phyloP scores from a whole-genome alignment of 2,888 invertebrate species.

The Hemaris fuciformis region DNA sequence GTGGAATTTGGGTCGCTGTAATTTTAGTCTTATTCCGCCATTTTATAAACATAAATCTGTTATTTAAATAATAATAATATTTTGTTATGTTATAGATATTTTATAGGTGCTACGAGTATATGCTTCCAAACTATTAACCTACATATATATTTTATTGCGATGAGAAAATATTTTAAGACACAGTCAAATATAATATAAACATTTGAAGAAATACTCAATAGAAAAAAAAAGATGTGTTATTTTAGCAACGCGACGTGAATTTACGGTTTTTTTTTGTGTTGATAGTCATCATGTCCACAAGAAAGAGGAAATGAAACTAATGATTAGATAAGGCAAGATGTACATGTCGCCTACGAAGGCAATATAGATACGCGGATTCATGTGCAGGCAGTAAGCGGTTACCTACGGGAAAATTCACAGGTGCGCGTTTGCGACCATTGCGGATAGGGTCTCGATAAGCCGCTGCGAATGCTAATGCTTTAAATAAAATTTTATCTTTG shows the following conservation, averaged over 20 bases:
- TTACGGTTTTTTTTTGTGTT: neutral
- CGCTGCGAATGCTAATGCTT: constrained; percentile 60
- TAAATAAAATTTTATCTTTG: constrained; percentile 68
- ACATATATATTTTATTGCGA: no score
- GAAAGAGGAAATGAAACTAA: neutral
- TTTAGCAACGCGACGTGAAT: neutral
- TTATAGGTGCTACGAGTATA: no score
- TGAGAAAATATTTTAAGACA: no score
- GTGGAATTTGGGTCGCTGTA: neutral
- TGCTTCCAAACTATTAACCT: no score
- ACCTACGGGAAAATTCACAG: constrained; percentile 38
- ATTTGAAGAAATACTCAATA: no score
- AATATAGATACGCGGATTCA: constrained; percentile 1
- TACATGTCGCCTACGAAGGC: constrained; percentile 12
- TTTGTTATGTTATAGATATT: no score
- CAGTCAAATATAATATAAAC: no score
- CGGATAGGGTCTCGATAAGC: constrained; percentile 55
- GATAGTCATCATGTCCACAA: neutral
- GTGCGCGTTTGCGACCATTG: constrained; percentile 44
- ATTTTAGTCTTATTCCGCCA: neutral
- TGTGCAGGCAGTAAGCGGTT: constrained; percentile 6
- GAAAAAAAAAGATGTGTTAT: no score
- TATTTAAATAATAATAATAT: no score
- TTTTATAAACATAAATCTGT: neutral
- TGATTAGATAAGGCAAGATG: constrained; percentile 18